Percentiles rank a stretch among this genome's conserved stretches.
Conservation (phyloP, 2,797 vertebrate genomes). For the Epinephelus malabaricus region DNA sequence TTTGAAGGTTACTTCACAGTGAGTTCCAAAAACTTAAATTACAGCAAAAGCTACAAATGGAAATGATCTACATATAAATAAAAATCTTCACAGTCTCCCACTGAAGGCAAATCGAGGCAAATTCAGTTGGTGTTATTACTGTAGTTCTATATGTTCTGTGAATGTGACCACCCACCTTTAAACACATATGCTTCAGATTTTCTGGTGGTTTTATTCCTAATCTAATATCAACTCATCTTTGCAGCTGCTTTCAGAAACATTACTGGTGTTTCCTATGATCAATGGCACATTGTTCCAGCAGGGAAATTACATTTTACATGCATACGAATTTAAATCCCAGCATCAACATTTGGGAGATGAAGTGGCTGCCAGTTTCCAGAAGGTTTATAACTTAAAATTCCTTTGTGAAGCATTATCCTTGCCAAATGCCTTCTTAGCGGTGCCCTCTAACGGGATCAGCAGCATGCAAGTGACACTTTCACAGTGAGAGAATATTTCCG, state of each 20-base stretch:
- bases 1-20: background rate
- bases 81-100: background rate
- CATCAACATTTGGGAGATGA: slow-evolving; percentile 49
- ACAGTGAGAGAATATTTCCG: slow-evolving; percentile 50
- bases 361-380: slow-evolving; percentile 44
- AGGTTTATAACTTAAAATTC: slow-evolving; percentile 61
- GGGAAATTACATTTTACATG: slow-evolving; percentile 57
- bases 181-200: background rate
- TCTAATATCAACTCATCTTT: slow-evolving; percentile 15
- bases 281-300: background rate
- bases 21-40: background rate
- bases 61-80: background rate
- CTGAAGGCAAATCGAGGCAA: background rate
- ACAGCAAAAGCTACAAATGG: background rate
- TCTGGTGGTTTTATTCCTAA: slow-evolving; percentile 11
- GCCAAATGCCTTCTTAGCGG: slow-evolving; percentile 29
- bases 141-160: background rate
- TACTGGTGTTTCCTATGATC: slow-evolving; percentile 20
- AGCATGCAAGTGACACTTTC: slow-evolving; percentile 55
- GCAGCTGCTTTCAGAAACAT: slow-evolving; percentile 1
- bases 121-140: background rate
- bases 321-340: slow-evolving; percentile 46
- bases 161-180: slow-evolving; percentile 9
- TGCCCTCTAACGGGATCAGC: slow-evolving; percentile 65
- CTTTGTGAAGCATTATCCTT: slow-evolving; percentile 50